Evolutionary conservation across 2,888 invertebrate genomes (phyloP).

Genomic region (Eugnorisma glareosa): DNA sequence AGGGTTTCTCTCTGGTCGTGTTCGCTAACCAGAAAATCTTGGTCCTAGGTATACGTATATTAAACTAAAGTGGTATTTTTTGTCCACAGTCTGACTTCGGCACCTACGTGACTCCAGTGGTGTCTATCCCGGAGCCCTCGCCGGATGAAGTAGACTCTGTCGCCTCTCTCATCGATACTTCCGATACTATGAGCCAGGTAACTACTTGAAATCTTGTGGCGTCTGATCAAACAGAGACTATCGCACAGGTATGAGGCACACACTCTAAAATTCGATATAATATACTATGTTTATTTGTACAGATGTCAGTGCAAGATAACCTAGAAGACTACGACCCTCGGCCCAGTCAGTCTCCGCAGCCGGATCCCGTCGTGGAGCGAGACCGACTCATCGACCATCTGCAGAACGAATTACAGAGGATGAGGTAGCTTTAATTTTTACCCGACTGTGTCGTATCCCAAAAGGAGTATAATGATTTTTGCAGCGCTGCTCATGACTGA

Average conservation of each 20-base stretch:
- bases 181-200: conserved; percentile 90
- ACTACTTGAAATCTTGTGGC: not conserved
- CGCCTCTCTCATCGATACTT: conserved; percentile 93
- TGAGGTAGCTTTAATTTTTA: conserved; percentile 84
- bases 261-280: not conserved
- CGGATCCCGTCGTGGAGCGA: conserved; percentile 90
- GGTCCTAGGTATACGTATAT: not conserved
- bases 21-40: not conserved
- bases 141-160: conserved; percentile 91
- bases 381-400: conserved; percentile 95
- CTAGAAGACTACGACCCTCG: conserved; percentile 79
- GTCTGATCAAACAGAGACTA: not conserved
- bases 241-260: not conserved
- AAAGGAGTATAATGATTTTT: not conserved
- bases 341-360: conserved; percentile 82
- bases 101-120: conserved; percentile 98
- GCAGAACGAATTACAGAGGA: conserved; percentile 93
- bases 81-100: conserved; percentile 95
- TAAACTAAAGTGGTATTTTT: not conserved
- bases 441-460: not conserved
- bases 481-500: not conserved
- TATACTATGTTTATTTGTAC: not conserved
- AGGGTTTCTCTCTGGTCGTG: not conserved
- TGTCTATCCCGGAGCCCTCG: conserved; percentile 94
- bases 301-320: conserved; percentile 75